phyloP scores from a whole-genome alignment of 2,113 vertebrate genomes.

The Mesocricetus auratus region DNA sequence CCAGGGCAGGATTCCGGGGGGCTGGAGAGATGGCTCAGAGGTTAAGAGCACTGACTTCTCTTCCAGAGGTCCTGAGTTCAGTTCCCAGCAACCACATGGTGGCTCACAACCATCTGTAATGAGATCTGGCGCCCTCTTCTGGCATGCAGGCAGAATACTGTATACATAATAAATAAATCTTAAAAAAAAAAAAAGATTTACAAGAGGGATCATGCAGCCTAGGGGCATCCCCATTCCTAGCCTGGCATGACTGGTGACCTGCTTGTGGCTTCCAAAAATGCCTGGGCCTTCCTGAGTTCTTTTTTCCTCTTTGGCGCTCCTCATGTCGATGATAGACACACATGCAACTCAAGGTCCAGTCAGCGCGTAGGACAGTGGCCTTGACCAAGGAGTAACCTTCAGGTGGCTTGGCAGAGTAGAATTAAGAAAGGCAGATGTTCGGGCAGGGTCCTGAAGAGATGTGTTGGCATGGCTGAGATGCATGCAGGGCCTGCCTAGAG shows the following conservation, averaged over 20 bases:
- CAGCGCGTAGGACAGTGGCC: background rate
- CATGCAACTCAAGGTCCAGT: background rate
- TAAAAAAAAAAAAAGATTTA: no score
- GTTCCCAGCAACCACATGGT: no score
- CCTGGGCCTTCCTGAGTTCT: background rate
- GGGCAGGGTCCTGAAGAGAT: background rate
- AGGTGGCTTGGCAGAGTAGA: background rate
- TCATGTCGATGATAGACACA: background rate
- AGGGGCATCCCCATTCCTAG: background rate
- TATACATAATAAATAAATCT: no score
- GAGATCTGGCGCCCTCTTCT: no score
- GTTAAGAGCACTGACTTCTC: no score
- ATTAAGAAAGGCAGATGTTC: rapidly evolving
- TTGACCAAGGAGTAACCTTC: no score
- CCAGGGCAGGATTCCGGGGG: background rate
- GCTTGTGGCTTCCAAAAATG: background rate
- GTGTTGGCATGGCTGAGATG: background rate
- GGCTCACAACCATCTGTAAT: no score
- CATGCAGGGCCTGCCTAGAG: background rate
- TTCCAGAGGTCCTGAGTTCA: no score
- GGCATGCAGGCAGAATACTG: no score
- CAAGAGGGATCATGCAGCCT: background rate
- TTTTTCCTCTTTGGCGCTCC: background rate
- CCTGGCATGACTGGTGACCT: background rate
- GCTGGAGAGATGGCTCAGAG: no score